Percentiles rank a stretch among this genome's conserved stretches.
Conservation (phyloP, 2,888 invertebrate species). For the Poecilus cupreus region DNA sequence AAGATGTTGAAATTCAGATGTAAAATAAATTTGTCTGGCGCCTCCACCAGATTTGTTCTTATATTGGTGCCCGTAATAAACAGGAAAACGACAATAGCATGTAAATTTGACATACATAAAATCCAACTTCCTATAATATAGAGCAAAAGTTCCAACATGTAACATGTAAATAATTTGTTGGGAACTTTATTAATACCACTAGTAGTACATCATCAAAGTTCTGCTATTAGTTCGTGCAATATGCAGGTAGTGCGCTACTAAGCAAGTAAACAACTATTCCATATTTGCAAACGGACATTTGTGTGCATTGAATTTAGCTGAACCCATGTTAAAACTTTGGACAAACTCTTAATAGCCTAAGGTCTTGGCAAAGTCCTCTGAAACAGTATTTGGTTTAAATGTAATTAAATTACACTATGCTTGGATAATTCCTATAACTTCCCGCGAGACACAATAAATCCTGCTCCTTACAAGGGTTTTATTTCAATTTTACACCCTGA, state of each 20-base stretch:
- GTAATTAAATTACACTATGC: slow-evolving; percentile 44
- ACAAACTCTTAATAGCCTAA: slow-evolving; percentile 37
- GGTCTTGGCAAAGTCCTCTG: slow-evolving; percentile 41
- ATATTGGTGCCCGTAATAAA: too few relatives aligned
- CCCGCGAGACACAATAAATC: slow-evolving; percentile 14
- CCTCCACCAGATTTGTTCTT: too few relatives aligned
- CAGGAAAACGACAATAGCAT: too few relatives aligned
- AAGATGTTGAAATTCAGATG: too few relatives aligned
- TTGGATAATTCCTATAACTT: slow-evolving; percentile 41
- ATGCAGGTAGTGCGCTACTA: not conserved
- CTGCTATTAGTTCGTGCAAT: too few relatives aligned
- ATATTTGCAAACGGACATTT: slow-evolving; percentile 13
- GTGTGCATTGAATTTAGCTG: not conserved
- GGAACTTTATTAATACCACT: too few relatives aligned
- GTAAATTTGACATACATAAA: too few relatives aligned
- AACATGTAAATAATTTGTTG: too few relatives aligned
- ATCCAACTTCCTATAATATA: too few relatives aligned
- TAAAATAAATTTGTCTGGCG: too few relatives aligned
- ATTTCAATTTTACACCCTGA: slow-evolving; percentile 34
- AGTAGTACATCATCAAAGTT: too few relatives aligned
- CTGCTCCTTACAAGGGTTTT: slow-evolving; percentile 26
- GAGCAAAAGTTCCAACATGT: too few relatives aligned
- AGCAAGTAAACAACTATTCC: not conserved
- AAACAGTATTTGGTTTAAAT: slow-evolving; percentile 45
- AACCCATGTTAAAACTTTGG: slow-evolving; percentile 39